A percentile compares a stretch with the other conserved stretches of the same genome.
These are phyloP conservation scores for Drosophila auraria DNA, from an alignment of 1,140 invertebrate genomes.

Conservation along the genomic window DNA sequence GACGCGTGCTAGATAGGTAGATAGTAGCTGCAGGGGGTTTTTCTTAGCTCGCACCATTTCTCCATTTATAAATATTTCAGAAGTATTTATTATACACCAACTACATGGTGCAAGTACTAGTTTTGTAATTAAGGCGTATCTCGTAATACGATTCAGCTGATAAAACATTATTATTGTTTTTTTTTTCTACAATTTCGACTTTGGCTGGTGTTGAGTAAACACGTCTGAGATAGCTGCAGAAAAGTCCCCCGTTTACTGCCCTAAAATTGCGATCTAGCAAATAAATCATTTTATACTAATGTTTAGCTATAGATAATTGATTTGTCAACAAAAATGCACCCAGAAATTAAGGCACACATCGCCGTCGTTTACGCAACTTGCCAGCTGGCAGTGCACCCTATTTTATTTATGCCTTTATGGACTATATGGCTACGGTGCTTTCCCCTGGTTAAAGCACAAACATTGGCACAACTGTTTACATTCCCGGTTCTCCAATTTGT, in stretches of 20 bases:
- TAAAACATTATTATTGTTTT: conserved; percentile 13
- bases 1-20: conserved; percentile 27
- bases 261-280: conserved; percentile 35
- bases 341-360: conserved; percentile 18
- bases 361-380: conserved; percentile 30
- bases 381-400: conserved; percentile 7
- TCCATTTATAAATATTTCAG: conserved; percentile 9
- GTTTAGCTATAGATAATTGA: conserved; percentile 28
- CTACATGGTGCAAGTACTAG: background rate
- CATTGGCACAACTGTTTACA: conserved; percentile 34
- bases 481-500: conserved; percentile 1
- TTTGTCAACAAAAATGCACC: conserved; percentile 43
- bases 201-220: conserved; percentile 9
- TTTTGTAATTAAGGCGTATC: conserved; percentile 13
- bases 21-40: conserved; percentile 31
- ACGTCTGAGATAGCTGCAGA: conserved; percentile 28
- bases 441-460: conserved; percentile 16
- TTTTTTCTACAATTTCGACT: conserved; percentile 23
- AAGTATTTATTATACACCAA: background rate
- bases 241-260: conserved; percentile 45
- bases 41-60: conserved; percentile 24
- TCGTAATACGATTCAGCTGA: conserved; percentile 16
- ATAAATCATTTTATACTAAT: conserved; percentile 41
- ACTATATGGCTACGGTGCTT: conserved; percentile 21
- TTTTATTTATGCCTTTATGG: conserved; percentile 12